Conservation (phyloP, 1,140 invertebrate genomes). For the Procambarus clarkii region DNA sequence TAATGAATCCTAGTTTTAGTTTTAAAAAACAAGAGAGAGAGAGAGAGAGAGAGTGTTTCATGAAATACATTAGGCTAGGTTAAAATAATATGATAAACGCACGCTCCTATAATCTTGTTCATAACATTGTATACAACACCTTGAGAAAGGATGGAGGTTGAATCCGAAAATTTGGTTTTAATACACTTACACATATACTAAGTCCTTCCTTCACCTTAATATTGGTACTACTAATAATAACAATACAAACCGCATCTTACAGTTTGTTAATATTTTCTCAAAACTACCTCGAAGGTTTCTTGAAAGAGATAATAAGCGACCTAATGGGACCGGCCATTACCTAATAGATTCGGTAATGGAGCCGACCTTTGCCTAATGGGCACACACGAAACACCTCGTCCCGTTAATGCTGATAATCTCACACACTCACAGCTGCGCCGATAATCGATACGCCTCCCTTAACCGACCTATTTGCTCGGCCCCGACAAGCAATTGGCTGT, state of each 20-base stretch:
- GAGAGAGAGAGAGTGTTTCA: not conserved
- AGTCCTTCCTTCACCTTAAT: not conserved
- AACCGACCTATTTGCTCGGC: not conserved
- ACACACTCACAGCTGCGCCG: not conserved
- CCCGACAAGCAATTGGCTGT: not conserved
- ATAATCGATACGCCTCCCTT: not conserved
- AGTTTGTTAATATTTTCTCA: too few species aligned
- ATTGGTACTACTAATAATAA: not conserved
- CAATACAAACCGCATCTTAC: too few species aligned
- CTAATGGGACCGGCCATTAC: too few species aligned
- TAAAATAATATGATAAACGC: too few species aligned
- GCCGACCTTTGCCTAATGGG: not conserved
- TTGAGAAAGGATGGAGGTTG: too few species aligned
- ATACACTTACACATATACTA: too few species aligned
- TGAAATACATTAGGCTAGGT: too few species aligned
- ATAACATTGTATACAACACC: too few species aligned
- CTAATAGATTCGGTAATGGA: not conserved
- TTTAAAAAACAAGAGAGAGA: not conserved
- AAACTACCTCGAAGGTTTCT: too few species aligned
- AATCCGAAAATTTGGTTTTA: too few species aligned
- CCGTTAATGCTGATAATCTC: not conserved
- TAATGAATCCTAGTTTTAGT: not conserved
- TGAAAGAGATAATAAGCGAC: too few species aligned
- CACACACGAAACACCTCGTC: not conserved
- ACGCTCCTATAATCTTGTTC: too few species aligned